Evolutionary conservation across 1,140 invertebrate species (phyloP), one percentile per base, ranked within the genome.

Genomic region (Papilio dardanus): DNA sequence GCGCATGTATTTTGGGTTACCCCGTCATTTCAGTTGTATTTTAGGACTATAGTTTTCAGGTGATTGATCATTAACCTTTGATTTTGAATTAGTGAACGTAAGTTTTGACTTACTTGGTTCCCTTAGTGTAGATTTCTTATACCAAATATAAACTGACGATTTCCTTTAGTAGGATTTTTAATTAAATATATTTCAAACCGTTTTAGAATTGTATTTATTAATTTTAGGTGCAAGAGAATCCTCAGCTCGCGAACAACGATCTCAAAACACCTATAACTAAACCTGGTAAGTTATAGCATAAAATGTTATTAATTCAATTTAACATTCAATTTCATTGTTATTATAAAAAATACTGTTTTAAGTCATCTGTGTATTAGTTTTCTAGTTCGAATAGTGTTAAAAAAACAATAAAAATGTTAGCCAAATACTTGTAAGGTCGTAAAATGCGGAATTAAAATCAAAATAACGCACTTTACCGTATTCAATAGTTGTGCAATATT

Each of bases 191-290:
- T 4, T 1, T 54, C 24, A 58, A 0, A 66, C 33, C 46, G 21
- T 68, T 65, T 6, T 33, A 14, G n/a, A 66, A 12, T 24, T 5
- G 21, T 35, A 65, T 75, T 74, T 35, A 46, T 80, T 80, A 42
- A 46, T 83, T 74, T 16, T 81, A 93, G 91, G 89, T 93, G 71
- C 91, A 93, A 86, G 91, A 92, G 77, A 93, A 92, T 58, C 88
- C 91, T 71, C 89, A 91, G 80, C 77, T 90, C 37, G 77, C 83
- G 54, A 86, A 75, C 84, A 91, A 86, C 85, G 91, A 92, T 88
- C 88, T 91, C 88, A 93, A 91, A 89, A 79, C 88, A 67, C 83
- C 90, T 71, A 78, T 90, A 67, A 84, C 89, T 37, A 93, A 93
- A 78, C 85, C 91, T 81, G 90, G 91, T 92, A 88, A 92, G 91